Conservation (phyloP, 2,888 invertebrate genomes). For the Diaphora mendica region DNA sequence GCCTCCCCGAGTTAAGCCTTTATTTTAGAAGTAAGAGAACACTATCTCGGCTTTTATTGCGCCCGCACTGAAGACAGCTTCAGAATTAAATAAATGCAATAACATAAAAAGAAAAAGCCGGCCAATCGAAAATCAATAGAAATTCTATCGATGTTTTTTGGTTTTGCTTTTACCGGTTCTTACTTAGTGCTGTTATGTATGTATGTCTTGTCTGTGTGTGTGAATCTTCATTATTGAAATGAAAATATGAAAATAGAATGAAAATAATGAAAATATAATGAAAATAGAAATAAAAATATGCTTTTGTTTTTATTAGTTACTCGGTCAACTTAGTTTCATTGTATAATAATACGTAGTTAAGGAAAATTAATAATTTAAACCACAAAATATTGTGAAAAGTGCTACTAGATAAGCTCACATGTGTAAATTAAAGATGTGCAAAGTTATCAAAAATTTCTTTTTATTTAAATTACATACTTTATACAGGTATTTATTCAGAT, state of each 20-base stretch:
- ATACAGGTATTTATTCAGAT: no score
- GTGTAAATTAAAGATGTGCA: background rate
- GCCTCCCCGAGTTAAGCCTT: conserved; percentile 84
- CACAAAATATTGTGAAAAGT: background rate
- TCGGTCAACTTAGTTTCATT: no score
- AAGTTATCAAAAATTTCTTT: background rate
- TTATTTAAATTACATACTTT: background rate
- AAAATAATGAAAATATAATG: no score
- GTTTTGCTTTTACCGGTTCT: conserved; percentile 32
- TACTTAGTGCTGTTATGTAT: conserved; percentile 1
- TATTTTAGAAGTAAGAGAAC: conserved; percentile 80
- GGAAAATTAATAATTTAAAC: background rate
- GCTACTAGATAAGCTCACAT: background rate
- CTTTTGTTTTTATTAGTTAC: background rate
- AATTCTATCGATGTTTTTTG: conserved; percentile 44
- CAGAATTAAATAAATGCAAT: conserved; percentile 70
- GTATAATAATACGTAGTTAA: background rate
- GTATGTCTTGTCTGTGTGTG: background rate
- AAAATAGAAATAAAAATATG: background rate
- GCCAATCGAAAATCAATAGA: conserved; percentile 59
- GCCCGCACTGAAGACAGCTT: conserved; percentile 67
- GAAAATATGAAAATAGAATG: no score
- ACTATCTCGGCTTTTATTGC: conserved; percentile 82
- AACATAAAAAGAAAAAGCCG: conserved; percentile 61
- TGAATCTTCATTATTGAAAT: background rate